Evolutionary conservation across 2,113 vertebrate species (phyloP).

Genomic region (Tragulus kanchil): DNA sequence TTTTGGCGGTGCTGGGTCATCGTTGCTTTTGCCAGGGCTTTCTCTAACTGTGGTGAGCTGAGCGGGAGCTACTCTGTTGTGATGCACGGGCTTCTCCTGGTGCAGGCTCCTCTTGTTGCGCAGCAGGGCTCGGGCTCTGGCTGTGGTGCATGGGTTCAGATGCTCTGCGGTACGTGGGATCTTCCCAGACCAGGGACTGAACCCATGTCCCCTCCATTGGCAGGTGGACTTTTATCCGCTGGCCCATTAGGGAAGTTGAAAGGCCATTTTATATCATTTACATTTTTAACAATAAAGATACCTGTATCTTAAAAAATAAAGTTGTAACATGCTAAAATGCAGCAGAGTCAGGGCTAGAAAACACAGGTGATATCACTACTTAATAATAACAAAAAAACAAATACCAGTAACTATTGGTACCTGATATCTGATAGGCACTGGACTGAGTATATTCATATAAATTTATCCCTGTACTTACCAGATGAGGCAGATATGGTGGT

Average conservation of each 20-base stretch:
- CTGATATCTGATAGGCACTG: not conserved
- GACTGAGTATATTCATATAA: not conserved
- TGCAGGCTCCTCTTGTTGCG: not conserved
- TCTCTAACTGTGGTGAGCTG: rapidly evolving
- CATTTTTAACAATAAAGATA: not conserved
- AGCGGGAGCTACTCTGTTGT: not conserved
- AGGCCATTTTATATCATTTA: not conserved
- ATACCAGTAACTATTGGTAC: not conserved
- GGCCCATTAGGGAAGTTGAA: not conserved
- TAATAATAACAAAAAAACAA: not conserved
- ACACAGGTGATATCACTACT: not conserved
- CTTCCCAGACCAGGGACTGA: not conserved
- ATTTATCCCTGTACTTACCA: not conserved
- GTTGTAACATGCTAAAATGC: not conserved
- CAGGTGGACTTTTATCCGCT: not conserved
- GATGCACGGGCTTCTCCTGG: not conserved
- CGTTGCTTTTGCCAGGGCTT: rapidly evolving
- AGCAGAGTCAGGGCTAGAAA: not conserved
- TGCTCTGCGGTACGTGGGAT: not conserved
- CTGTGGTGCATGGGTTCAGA: not conserved
- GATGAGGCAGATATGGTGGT: no score
- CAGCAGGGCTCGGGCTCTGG: not conserved
- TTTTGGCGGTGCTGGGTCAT: not conserved
- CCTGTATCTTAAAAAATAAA: not conserved
- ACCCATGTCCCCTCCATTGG: not conserved